phyloP scores from a whole-genome alignment of 2,797 vertebrate genomes.

The Trachurus trachurus region DNA sequence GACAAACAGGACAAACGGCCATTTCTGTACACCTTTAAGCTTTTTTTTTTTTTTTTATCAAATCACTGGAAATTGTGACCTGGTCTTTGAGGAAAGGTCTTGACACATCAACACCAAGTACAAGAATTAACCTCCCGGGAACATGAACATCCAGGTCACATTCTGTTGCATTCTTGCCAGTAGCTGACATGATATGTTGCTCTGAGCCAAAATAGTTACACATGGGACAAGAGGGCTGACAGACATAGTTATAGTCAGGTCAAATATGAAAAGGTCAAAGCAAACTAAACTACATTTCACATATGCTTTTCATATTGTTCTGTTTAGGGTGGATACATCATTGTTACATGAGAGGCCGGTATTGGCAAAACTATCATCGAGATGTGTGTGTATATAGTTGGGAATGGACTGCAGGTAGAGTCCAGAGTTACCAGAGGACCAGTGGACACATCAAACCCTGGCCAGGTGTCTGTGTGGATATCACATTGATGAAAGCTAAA shows the following conservation, averaged over 20 bases:
- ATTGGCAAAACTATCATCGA: slow-evolving; percentile 2
- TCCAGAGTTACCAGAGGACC: slow-evolving; percentile 43
- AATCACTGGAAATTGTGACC: no score
- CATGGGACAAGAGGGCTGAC: not conserved
- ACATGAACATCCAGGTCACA: not conserved
- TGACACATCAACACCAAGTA: no score
- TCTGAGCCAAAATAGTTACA: not conserved
- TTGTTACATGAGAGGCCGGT: slow-evolving; percentile 6
- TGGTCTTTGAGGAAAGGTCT: no score
- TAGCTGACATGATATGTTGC: not conserved
- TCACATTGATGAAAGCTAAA: slow-evolving; percentile 78
- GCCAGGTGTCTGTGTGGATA: slow-evolving; percentile 63
- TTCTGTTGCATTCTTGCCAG: not conserved
- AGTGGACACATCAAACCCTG: slow-evolving; percentile 68
- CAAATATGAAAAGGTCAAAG: not conserved
- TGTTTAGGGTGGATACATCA: slow-evolving; percentile 6
- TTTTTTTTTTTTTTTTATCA: no score
- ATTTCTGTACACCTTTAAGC: no score
- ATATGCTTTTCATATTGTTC: not conserved
- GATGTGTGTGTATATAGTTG: not conserved
- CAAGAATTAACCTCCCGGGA: not conserved
- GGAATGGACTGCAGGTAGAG: slow-evolving; percentile 27
- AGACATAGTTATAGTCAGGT: not conserved
- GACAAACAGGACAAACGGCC: no score
- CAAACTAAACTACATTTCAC: not conserved